Percentiles rank a stretch among this genome's conserved stretches.
Evolutionary conservation across 2,113 vertebrate species (phyloP).

Genomic region (Tenrec ecaudatus): DNA sequence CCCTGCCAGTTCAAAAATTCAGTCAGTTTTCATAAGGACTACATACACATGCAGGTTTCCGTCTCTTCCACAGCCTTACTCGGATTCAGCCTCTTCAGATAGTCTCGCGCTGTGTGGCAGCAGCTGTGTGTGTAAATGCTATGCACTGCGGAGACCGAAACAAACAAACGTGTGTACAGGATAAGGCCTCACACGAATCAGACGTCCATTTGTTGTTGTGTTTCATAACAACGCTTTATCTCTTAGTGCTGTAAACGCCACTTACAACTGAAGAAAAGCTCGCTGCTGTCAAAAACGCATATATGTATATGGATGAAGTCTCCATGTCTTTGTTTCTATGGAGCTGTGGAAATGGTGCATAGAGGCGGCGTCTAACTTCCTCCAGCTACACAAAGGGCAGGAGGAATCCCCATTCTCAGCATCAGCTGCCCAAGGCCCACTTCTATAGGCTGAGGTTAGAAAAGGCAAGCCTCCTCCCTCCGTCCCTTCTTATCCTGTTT

Average conservation of each 20-base stretch:
- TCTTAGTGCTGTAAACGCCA: slow-evolving; percentile 97
- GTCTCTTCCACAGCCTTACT: slow-evolving; percentile 94
- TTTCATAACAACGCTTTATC: slow-evolving; percentile 96
- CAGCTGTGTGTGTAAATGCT: slow-evolving; percentile 95
- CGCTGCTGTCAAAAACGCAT: slow-evolving; percentile 89
- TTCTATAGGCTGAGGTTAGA: too few species aligned
- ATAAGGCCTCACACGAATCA: slow-evolving; percentile 95
- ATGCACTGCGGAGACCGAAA: slow-evolving; percentile 94
- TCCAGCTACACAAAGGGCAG: too few species aligned
- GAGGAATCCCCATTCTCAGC: too few species aligned
- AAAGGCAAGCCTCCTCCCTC: too few species aligned
- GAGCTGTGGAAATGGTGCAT: too few species aligned
- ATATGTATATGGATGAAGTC: too few species aligned
- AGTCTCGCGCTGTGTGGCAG: slow-evolving; percentile 94
- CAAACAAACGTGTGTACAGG: slow-evolving; percentile 92
- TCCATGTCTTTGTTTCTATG: too few species aligned
- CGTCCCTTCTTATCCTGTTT: too few species aligned
- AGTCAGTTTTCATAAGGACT: slow-evolving; percentile 90
- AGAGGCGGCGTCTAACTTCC: too few species aligned
- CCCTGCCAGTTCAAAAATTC: slow-evolving; percentile 88
- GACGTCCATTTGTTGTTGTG: slow-evolving; percentile 96
- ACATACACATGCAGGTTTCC: slow-evolving; percentile 87
- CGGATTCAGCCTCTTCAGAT: slow-evolving; percentile 94
- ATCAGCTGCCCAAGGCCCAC: too few species aligned
- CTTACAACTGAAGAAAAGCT: slow-evolving; percentile 97